Base-by-base conservation (phyloP, 2,797 vertebrate species). In the Florisuga fusca region DNA sequence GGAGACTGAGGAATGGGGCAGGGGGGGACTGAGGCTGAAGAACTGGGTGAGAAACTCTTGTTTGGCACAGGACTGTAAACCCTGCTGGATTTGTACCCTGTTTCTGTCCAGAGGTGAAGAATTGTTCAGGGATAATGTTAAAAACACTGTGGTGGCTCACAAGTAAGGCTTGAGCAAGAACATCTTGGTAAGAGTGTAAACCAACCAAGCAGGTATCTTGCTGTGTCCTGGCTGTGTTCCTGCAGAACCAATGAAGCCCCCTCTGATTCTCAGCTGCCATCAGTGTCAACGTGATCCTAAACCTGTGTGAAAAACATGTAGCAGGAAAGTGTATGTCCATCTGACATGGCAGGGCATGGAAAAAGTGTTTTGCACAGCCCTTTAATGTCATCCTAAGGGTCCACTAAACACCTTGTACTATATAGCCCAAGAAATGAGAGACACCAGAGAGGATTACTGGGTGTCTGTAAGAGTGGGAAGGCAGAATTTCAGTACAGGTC, bases 81-180 rank as follows among this genome's bases (percentile, higher is more conserved):
- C 2, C 1, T 10, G 2, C 33, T 53, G 11, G 34, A 23, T 92
- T 79, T 89, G 50, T 67, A 68, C 2, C 0, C 4, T 76, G 18
- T 71, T 84, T 67, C n/a, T 79, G 41, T 41, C 48, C 69, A 75
- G 59, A 87, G 67, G n/a, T 84, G 57, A 19, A 36, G 23, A 36
- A 62, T 64, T 54, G 55, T 50, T 75, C 38, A n/a, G 69, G 58
- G 33, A 29, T 45, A 63, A 36, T 29, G 6, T 46, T 76, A 2
- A 20, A 46, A 67, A 10, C 1, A 2, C 19, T 63, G 0, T 55
- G 3, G 0, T 63, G 45, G 21, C 48, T 90, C 71, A 84, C 34
- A 23, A 73, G 27, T 59, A 67, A 83, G 36, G 11, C 50, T 74
- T 59, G 46, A 46, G 54, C 13, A n/a, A 67, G 71, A 64, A 59